A percentile compares a stretch with the other conserved stretches of the same genome.
These are phyloP conservation scores for Brenthis hecate DNA, from an alignment of 2,888 invertebrate genomes.

Conservation along the genomic window DNA sequence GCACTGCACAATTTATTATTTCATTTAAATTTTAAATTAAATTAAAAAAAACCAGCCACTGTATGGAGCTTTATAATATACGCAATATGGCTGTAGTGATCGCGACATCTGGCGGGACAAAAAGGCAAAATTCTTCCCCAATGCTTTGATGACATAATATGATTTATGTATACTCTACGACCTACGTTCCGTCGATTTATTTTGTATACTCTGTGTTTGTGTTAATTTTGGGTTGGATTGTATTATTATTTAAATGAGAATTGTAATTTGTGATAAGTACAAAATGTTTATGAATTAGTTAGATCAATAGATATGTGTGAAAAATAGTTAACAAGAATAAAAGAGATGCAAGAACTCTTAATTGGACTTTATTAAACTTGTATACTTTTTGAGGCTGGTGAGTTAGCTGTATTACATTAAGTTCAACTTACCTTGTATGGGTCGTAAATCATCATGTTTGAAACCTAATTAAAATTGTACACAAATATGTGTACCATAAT, in stretches of 20 bases:
- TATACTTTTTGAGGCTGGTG: conserved; percentile 14
- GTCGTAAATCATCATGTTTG: conserved; percentile 9
- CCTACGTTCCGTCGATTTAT: too few species aligned
- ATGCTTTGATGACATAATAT: too few species aligned
- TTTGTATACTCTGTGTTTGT: too few species aligned
- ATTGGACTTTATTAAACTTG: conserved; percentile 4
- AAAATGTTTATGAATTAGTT: conserved; percentile 6
- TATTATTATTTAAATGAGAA: not conserved
- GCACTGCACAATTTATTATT: too few species aligned
- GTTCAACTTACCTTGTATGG: conserved; percentile 20
- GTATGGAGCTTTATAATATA: too few species aligned
- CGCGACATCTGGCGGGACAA: too few species aligned
- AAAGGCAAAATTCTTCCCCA: too few species aligned
- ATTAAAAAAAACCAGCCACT: too few species aligned
- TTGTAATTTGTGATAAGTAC: not conserved
- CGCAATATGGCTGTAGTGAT: too few species aligned
- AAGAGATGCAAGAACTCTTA: conserved; percentile 4
- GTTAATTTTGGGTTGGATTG: not conserved
- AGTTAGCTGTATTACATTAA: conserved; percentile 19
- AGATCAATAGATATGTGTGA: not conserved
- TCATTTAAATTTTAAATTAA: too few species aligned
- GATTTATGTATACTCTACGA: too few species aligned
- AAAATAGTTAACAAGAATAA: not conserved
- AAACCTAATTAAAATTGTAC: not conserved
- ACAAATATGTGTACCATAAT: not conserved